These are phyloP conservation scores for Apodemia mormo DNA, from an alignment of 2,888 invertebrate species.

Conservation along the genomic window DNA sequence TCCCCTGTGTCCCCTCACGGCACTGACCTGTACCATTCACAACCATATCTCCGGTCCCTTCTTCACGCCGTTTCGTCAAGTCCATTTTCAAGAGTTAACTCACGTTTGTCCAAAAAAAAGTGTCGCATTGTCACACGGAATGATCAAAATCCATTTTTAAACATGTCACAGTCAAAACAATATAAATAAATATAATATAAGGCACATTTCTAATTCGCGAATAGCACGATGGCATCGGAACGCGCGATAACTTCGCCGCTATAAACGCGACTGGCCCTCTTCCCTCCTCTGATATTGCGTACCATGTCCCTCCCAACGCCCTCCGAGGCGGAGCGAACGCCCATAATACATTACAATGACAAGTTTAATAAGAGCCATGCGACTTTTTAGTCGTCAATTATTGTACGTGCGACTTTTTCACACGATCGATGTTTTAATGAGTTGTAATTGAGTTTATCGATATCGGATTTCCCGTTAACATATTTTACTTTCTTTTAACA, in stretches of 20 bases:
- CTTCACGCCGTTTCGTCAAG: slow-evolving; percentile 71
- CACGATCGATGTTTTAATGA: slow-evolving; percentile 68
- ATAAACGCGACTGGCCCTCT: slow-evolving; percentile 72
- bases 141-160: too few relatives aligned
- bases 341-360: slow-evolving; percentile 41
- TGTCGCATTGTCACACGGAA: slow-evolving; percentile 37
- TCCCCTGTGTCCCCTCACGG: slow-evolving; percentile 53
- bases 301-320: slow-evolving; percentile 73
- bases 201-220: slow-evolving; percentile 33
- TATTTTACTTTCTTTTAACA: slow-evolving; percentile 22
- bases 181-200: slow-evolving; percentile 4
- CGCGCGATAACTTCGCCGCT: slow-evolving; percentile 70
- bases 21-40: slow-evolving; percentile 59
- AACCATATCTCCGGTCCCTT: slow-evolving; percentile 47
- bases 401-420: slow-evolving; percentile 56
- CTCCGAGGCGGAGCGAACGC: slow-evolving; percentile 60
- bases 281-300: slow-evolving; percentile 58
- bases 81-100: slow-evolving; percentile 62
- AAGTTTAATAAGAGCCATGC: slow-evolving; percentile 27
- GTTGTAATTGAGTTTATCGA: slow-evolving; percentile 71
- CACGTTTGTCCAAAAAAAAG: slow-evolving; percentile 37
- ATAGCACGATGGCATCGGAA: slow-evolving; percentile 43
- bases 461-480: slow-evolving; percentile 46
- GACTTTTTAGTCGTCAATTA: slow-evolving; percentile 52
- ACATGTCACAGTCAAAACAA: slow-evolving; percentile 1